Conservation (phyloP, 2,797 vertebrate species). For the Potorous gilbertii region DNA sequence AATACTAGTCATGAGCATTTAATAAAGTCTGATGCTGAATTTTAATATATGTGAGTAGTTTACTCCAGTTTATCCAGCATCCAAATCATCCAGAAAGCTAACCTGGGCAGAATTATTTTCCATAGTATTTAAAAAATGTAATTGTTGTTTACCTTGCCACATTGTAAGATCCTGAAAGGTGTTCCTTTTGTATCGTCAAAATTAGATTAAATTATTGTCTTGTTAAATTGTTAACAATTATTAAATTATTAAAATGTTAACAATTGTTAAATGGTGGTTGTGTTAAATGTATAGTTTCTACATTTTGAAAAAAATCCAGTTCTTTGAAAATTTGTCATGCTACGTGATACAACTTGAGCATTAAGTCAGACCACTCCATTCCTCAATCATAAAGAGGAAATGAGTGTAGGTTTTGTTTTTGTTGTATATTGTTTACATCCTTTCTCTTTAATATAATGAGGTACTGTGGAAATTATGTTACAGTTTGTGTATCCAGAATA, state of each 20-base stretch:
- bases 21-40: background rate
- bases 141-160: background rate
- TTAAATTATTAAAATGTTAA: no score
- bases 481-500: background rate
- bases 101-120: background rate
- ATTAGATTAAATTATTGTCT: background rate
- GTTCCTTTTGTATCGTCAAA: background rate
- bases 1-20: background rate
- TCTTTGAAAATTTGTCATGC: background rate
- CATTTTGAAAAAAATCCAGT: background rate
- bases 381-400: background rate
- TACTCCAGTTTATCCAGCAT: background rate
- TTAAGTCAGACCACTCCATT: constrained; percentile 19
- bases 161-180: background rate
- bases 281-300: background rate
- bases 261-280: background rate
- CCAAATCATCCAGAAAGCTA: no score
- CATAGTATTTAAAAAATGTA: background rate
- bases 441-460: background rate
- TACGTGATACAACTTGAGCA: no score
- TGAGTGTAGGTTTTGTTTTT: background rate
- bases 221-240: background rate
- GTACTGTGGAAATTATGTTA: background rate
- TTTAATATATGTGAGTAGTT: background rate
- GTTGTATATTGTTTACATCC: background rate